Conservation (phyloP, 2,113 vertebrate species). For the Takifugu bimaculatus region DNA sequence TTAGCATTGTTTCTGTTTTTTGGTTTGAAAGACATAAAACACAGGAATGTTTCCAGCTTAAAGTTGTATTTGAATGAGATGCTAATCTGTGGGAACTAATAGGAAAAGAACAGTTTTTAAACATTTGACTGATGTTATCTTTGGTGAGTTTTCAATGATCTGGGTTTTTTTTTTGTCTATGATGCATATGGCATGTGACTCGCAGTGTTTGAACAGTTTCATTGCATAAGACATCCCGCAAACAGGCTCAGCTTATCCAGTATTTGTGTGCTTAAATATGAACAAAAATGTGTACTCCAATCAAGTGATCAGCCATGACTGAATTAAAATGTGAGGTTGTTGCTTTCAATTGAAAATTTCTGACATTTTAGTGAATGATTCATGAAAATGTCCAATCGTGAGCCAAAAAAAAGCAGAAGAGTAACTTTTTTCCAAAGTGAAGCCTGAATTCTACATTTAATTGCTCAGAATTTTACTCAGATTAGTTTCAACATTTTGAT, state of each 20-base stretch:
- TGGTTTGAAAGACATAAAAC: slow-evolving; percentile 9
- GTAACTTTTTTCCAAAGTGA: too few relatives aligned
- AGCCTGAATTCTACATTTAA: too few relatives aligned
- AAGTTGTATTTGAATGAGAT: not conserved
- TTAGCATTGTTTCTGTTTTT: not conserved
- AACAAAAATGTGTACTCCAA: not conserved
- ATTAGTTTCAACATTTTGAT: too few relatives aligned
- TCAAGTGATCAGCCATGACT: too few relatives aligned
- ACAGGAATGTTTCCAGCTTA: not conserved
- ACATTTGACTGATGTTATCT: slow-evolving; percentile 30
- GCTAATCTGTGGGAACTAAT: not conserved
- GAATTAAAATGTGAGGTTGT: too few relatives aligned
- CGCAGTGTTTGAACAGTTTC: not conserved
- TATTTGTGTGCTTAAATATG: not conserved
- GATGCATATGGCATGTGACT: not conserved
- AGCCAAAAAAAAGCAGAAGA: too few relatives aligned
- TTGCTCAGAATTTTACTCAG: too few relatives aligned
- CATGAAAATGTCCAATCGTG: too few relatives aligned
- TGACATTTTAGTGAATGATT: too few relatives aligned
- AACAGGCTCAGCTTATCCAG: not conserved
- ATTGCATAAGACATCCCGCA: not conserved
- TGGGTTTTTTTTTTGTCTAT: not conserved
- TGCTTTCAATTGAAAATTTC: too few relatives aligned
- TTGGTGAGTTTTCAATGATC: slow-evolving; percentile 30
- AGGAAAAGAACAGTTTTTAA: not conserved